Evolutionary conservation across 2,113 vertebrate species (phyloP).

Genomic region (Agelaius tricolor): DNA sequence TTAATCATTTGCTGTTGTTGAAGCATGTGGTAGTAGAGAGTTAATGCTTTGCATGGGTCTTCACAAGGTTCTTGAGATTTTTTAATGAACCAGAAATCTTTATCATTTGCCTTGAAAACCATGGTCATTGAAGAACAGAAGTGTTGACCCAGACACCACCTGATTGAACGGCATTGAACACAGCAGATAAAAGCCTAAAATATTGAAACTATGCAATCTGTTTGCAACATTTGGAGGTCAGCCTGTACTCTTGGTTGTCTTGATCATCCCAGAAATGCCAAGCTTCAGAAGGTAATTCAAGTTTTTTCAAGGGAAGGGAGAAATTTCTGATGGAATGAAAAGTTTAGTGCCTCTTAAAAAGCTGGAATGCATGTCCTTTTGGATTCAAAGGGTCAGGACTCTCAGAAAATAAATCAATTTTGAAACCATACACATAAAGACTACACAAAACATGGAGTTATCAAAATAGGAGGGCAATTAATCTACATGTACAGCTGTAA

Average conservation of each 20-base stretch:
- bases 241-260: rapidly evolving
- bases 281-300: neutral
- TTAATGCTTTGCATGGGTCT: neutral
- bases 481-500: neutral
- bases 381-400: neutral
- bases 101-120: neutral
- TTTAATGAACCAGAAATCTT: neutral
- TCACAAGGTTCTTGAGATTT: neutral
- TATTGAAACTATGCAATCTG: neutral
- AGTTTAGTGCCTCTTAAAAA: neutral
- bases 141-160: neutral
- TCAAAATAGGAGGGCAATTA: neutral
- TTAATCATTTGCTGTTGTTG: neutral
- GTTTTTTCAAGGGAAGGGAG: neutral
- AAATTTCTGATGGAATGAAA: neutral
- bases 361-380: neutral
- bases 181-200: neutral
- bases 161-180: neutral
- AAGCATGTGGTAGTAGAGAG: rapidly evolving
- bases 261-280: rapidly evolving
- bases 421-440: neutral
- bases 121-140: neutral
- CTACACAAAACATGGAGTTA: neutral
- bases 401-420: neutral
- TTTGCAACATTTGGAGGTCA: neutral